Evolutionary conservation across 1,140 invertebrate genomes (phyloP).

Genomic region (Penaeus chinensis): DNA sequence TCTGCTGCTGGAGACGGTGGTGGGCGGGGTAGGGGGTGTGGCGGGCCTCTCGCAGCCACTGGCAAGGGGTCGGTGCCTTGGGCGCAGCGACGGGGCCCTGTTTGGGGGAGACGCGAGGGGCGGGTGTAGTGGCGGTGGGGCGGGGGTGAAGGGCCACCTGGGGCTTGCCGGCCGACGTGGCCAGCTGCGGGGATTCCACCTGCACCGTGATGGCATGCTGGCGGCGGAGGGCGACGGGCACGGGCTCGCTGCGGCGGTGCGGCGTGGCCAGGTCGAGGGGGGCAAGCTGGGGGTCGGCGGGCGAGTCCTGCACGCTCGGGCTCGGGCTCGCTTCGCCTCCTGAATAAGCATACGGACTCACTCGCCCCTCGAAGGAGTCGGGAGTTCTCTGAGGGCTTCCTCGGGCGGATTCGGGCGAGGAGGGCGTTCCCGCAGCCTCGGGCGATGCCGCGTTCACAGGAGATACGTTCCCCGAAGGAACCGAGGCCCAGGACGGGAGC

Average conservation of each 20-base stretch:
- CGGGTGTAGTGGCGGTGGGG: background rate
- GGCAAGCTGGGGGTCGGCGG: conserved; percentile 35
- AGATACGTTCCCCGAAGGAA: conserved; percentile 25
- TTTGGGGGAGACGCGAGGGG: background rate
- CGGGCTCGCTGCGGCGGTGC: conserved; percentile 21
- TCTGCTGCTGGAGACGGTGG: conserved; percentile 34
- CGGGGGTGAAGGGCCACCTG: conserved; percentile 3
- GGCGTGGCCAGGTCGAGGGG: conserved; percentile 50
- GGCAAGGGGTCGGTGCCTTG: background rate
- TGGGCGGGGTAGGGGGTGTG: conserved; percentile 40
- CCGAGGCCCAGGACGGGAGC: conserved; percentile 33
- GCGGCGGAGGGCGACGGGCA: background rate
- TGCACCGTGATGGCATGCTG: conserved; percentile 13
- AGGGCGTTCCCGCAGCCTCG: conserved; percentile 44
- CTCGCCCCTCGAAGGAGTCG: background rate
- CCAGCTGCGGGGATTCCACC: background rate
- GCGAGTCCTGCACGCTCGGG: background rate
- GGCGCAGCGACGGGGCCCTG: background rate
- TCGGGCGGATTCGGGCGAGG: conserved; percentile 50
- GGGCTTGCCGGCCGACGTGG: background rate
- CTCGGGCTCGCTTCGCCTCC: background rate
- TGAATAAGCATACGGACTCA: background rate
- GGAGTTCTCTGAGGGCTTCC: conserved; percentile 26
- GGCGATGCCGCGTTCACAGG: conserved; percentile 31
- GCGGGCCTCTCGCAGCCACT: background rate